These are phyloP conservation scores for Austrofundulus limnaeus DNA, from an alignment of 2,113 vertebrate species.

Conservation along the genomic window DNA sequence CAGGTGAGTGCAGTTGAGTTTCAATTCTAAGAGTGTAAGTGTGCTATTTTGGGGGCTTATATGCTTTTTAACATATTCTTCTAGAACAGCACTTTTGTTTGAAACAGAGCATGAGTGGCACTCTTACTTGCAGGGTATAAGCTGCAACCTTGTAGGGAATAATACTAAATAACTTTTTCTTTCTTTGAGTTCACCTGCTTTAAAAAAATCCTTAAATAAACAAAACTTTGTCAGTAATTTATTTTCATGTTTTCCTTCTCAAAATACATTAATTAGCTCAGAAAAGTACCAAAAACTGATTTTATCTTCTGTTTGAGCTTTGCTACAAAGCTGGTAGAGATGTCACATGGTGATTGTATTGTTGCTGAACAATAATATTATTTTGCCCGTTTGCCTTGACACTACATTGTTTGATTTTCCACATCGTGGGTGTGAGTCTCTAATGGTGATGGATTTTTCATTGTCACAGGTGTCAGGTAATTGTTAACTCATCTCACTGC, in stretches of 20 bases:
- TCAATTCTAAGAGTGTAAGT: constrained; percentile 26
- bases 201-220: constrained; percentile 3
- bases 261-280: not conserved
- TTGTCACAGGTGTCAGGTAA: constrained; percentile 10
- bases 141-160: constrained; percentile 11
- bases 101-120: constrained; percentile 43
- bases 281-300: not conserved
- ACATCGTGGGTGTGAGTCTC: too few relatives aligned
- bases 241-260: not conserved
- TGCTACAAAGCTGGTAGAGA: not conserved
- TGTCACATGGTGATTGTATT: not conserved
- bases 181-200: constrained; percentile 12
- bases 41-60: constrained; percentile 50
- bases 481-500: constrained; percentile 12
- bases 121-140: constrained; percentile 38
- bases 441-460: not conserved
- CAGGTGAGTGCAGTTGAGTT: constrained; percentile 47
- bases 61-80: constrained; percentile 51
- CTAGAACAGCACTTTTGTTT: constrained; percentile 36
- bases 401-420: constrained; percentile 27
- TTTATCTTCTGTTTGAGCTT: not conserved
- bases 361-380: not conserved
- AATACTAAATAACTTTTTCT: constrained; percentile 17
- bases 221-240: not conserved
- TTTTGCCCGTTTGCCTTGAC: constrained; percentile 21